These are phyloP conservation scores for Protodeltote pygarga DNA, from an alignment of 2,888 invertebrate genomes.

Conservation along the genomic window DNA sequence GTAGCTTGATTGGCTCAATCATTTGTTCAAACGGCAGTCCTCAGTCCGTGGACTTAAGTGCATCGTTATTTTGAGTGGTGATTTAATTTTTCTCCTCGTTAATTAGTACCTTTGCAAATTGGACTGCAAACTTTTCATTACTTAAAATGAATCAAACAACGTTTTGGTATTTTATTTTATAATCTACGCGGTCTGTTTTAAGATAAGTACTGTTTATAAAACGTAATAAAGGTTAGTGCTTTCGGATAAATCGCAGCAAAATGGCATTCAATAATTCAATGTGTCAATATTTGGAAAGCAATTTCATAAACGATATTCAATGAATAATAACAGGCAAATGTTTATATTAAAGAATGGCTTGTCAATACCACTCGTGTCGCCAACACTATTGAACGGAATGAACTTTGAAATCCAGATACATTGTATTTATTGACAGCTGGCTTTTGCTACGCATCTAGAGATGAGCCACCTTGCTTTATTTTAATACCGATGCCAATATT, in stretches of 20 bases:
- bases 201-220: too few relatives aligned
- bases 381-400: constrained; percentile 39
- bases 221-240: too few relatives aligned
- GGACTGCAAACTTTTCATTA: constrained; percentile 21
- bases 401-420: constrained; percentile 45
- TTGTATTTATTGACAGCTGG: constrained; percentile 54
- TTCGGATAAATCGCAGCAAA: background rate
- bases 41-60: constrained; percentile 30
- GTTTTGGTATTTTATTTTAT: background rate
- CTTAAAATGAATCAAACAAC: background rate
- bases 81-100: constrained; percentile 33
- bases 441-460: constrained; percentile 39
- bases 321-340: constrained; percentile 33
- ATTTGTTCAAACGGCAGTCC: constrained; percentile 51
- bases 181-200: too few relatives aligned
- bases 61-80: constrained; percentile 43
- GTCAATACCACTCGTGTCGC: constrained; percentile 50
- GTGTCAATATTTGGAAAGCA: constrained; percentile 10
- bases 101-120: constrained; percentile 39
- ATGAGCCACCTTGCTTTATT: constrained; percentile 46
- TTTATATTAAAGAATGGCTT: constrained; percentile 45
- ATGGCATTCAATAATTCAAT: background rate
- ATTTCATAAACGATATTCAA: constrained; percentile 24
- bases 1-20: constrained; percentile 57
- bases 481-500: constrained; percentile 33